phyloP scores from a whole-genome alignment of 2,888 invertebrate species.

The Dynastes tityus region DNA sequence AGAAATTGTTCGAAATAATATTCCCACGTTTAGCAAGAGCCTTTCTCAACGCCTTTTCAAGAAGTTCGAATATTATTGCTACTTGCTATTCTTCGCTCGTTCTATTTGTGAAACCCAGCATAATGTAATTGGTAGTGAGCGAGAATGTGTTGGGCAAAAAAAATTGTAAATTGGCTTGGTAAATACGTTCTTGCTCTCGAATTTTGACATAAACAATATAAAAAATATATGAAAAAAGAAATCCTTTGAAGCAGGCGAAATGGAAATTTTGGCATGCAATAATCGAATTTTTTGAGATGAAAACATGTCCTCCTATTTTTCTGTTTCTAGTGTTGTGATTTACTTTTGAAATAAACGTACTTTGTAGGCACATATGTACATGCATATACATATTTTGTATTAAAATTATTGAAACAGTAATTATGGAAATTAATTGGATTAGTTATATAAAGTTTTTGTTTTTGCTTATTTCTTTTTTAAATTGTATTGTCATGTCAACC shows the following conservation, averaged over 20 bases:
- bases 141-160: background rate
- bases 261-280: background rate
- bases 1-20: slow-evolving; percentile 13
- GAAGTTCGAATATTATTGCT: background rate
- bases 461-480: too few species aligned
- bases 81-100: slow-evolving; percentile 4
- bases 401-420: too few species aligned
- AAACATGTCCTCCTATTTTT: too few species aligned
- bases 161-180: background rate
- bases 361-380: too few species aligned
- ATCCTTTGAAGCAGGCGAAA: background rate
- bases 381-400: too few species aligned
- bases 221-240: background rate
- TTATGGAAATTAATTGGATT: too few species aligned
- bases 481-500: too few species aligned
- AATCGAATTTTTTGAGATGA: too few species aligned
- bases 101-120: background rate
- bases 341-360: too few species aligned
- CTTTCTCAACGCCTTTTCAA: background rate
- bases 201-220: background rate
- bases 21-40: slow-evolving; percentile 1
- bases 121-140: slow-evolving; percentile 15
- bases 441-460: too few species aligned
- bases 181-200: background rate
- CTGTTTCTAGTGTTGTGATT: too few species aligned